Evolutionary conservation across 2,797 vertebrate species (phyloP), one percentile per base, ranked within the genome.

Genomic region (Sebastes nivosus): DNA sequence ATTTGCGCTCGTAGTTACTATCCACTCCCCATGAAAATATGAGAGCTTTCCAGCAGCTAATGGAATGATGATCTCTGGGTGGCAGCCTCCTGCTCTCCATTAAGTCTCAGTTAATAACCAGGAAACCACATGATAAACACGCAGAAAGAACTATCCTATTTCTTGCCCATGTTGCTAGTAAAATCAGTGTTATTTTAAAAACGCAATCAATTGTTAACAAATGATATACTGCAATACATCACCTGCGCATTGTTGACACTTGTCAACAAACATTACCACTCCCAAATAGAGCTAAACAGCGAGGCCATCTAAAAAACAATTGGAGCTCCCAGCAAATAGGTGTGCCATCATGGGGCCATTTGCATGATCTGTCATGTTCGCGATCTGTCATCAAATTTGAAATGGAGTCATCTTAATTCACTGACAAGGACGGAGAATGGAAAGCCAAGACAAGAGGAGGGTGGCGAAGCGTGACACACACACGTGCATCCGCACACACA

Each of bases 1-100:
- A 94, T 93, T 92, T 93, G 72, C 76, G 83, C 87, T 81, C 85
- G 88, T 93, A 93, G 92, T 94, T 94, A 94, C 92, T 87, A 90
- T 89, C 89, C 88, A 92, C 83, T 75, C 78, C 75, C 93, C 91
- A 85, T 93, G 93, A 93, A 93, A 92, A 93, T 88, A 87, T 77
- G 86, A 90, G 82, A 72, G 78, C 83, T 88, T 90, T 90, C 82
- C 80, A 82, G 87, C 81, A 87, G 90, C 79, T 91, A 93, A 94
- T 92, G 89, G 89, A 93, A 93, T 89, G 84, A 93, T 89, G 90
- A 94, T 92, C 90, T 94, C 81, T 72, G 83, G 87, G 83, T 90
- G 88, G 88, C 81, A 75, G 87, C 86, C 85, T 84, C 84, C 91
- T 86, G 85, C 87, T 91, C 84, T 88, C 88, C 76, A 92, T 93